Evolutionary conservation across 2,797 vertebrate species (phyloP), one percentile per base, ranked within the genome.

Genomic region (Neomorphus geoffroyi): DNA sequence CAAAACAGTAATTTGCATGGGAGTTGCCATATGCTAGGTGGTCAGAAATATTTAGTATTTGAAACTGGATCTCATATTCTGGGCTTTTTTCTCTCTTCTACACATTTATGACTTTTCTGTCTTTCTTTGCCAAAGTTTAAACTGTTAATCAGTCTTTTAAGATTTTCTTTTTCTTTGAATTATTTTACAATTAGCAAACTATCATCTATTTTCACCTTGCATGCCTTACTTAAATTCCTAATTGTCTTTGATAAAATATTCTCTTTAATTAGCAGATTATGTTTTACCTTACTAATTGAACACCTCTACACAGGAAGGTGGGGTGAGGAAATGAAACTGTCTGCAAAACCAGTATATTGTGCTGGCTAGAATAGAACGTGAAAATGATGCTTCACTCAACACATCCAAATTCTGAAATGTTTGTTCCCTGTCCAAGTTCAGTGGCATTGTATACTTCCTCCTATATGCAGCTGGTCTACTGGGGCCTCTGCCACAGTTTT

Each of bases 221-320:
- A 21, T 80, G 37, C 12, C 26, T 83, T 80, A 54, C 19, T 33
- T 80, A 69, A 23, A 41, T 57, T 92, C 41, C 8, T 73, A 64
- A 57, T 14, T 37, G 24, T 37, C 19, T 73, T 53, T 73, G 27
- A 19, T 85, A 73, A 86, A 92, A 71, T 73, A 1, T 86, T 81
- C 17, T 39, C 13, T 62, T 70, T 78, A 89, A 85, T 87, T 69
- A 85, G 26, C 30, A 93, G 56, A 48, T 86, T 70, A 60, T 72
- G 84, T 80, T 93, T 80, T 86, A 66, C 14, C 51, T 78, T 81
- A 48, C 14, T 86, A 93, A 91, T 67, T 80, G 66, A 77, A 77
- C 78, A 90, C 45, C 60, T 90, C 56, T 32, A 1, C 27, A 56
- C 24, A 51, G 41, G 39, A 65, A 92, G 23, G 15, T 70, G 51